A percentile compares a stretch with the other conserved stretches of the same genome.
phyloP scores from a whole-genome alignment of 2,888 invertebrate species.

The Dryococelus australis region DNA sequence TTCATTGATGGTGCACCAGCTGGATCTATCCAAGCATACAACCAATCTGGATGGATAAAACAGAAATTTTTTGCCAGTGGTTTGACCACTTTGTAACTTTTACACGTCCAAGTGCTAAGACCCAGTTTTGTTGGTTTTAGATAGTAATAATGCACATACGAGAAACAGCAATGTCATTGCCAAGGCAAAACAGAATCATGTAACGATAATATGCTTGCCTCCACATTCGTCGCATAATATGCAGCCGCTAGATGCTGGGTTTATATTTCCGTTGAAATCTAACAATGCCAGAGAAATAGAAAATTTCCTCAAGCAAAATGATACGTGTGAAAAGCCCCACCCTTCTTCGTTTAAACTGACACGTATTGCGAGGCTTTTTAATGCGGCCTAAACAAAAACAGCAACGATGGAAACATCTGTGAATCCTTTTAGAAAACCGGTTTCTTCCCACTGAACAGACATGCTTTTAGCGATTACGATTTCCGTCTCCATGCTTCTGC shows the following conservation, averaged over 20 bases:
- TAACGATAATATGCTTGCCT: slow-evolving; percentile 21
- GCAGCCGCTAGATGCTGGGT: no score
- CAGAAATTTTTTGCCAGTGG: no score
- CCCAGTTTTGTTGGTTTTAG: slow-evolving; percentile 48
- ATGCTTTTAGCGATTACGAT: not conserved
- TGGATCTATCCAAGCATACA: no score
- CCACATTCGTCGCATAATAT: no score
- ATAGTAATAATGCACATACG: slow-evolving; percentile 48
- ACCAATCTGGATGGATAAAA: no score
- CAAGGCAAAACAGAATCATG: slow-evolving; percentile 38
- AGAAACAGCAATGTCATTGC: slow-evolving; percentile 47
- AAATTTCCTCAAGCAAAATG: not conserved
- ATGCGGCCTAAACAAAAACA: not conserved
- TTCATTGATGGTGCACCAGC: no score
- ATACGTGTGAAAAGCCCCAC: slow-evolving; percentile 17
- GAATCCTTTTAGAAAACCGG: slow-evolving; percentile 27
- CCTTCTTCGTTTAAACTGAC: not conserved
- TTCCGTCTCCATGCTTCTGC: not conserved
- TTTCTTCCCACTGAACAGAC: not conserved
- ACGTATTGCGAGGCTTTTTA: slow-evolving; percentile 17
- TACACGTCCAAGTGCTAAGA: slow-evolving; percentile 41
- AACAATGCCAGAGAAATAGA: not conserved
- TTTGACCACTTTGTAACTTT: no score
- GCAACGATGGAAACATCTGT: no score
- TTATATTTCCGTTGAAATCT: slow-evolving; percentile 31